These are phyloP conservation scores for Syngnathus acus DNA, from an alignment of 2,797 vertebrate genomes.

Conservation along the genomic window DNA sequence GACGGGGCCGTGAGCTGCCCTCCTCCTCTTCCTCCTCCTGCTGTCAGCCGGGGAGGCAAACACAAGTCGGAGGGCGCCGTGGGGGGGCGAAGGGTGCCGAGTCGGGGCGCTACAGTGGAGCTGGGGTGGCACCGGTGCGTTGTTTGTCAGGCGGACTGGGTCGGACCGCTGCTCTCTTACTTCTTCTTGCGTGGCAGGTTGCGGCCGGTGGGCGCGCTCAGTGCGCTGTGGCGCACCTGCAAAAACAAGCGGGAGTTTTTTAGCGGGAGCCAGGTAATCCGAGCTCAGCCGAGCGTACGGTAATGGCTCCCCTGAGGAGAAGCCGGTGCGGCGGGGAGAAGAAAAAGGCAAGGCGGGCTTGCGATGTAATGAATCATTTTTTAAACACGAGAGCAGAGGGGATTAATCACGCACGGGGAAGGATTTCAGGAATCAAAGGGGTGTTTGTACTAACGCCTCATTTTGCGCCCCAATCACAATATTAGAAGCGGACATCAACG, in stretches of 20 bases:
- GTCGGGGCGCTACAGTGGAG: constrained; percentile 45
- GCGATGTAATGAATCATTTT: constrained; percentile 98
- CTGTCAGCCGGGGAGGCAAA: constrained; percentile 59
- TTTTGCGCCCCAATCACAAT: constrained; percentile 74
- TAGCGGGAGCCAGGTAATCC: constrained; percentile 84
- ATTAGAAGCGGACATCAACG: constrained; percentile 84
- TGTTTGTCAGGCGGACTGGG: constrained; percentile 57
- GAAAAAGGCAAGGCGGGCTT: constrained; percentile 77
- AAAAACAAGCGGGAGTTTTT: constrained; percentile 91
- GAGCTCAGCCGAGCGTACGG: constrained; percentile 75
- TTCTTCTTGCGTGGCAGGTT: constrained; percentile 81
- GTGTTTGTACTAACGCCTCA: constrained; percentile 72
- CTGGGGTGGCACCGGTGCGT: constrained; percentile 50
- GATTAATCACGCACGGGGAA: constrained; percentile 93
- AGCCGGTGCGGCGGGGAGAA: constrained; percentile 59
- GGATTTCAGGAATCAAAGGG: constrained; percentile 92
- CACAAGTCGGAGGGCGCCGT: constrained; percentile 50
- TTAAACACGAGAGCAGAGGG: constrained; percentile 94
- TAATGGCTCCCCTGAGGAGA: constrained; percentile 92
- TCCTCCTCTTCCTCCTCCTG: constrained; percentile 58
- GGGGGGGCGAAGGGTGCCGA: constrained; percentile 47
- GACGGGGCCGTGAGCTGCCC: constrained; percentile 67
- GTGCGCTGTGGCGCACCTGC: constrained; percentile 91
- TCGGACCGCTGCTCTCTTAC: constrained; percentile 51
- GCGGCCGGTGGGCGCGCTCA: constrained; percentile 76